phyloP scores from a whole-genome alignment of 2,888 invertebrate genomes.

The Lasioglossum zephyrum region DNA sequence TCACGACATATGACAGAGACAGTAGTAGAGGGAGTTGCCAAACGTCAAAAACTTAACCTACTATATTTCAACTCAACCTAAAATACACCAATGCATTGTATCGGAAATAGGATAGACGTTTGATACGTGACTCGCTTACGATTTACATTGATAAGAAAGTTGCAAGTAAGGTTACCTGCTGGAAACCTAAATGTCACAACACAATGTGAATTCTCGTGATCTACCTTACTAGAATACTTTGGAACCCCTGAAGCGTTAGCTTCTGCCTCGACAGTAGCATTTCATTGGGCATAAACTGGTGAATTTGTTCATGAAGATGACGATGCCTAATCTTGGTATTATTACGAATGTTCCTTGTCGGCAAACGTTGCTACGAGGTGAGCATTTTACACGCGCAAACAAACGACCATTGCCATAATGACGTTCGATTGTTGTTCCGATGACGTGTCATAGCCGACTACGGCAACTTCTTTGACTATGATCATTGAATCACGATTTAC shows the following conservation, averaged over 20 bases:
- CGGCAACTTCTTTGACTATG: not conserved
- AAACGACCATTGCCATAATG: constrained; percentile 55
- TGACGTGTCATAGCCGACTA: constrained; percentile 40
- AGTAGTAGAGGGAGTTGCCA: constrained; percentile 25
- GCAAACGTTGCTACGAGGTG: constrained; percentile 57
- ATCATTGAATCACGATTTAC: not conserved
- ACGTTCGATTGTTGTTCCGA: constrained; percentile 47
- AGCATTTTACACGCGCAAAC: constrained; percentile 59
- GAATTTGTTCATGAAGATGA: constrained; percentile 68
- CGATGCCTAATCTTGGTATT: constrained; percentile 30
- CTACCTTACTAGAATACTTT: constrained; percentile 73
- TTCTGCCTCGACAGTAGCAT: constrained; percentile 77
- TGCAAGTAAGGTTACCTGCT: not conserved
- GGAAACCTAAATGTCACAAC: not conserved
- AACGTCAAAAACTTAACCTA: constrained; percentile 33
- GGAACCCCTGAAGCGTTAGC: constrained; percentile 64
- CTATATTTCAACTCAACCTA: not conserved
- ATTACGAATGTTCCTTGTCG: constrained; percentile 22
- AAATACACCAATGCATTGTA: not conserved
- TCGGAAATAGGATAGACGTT: not conserved
- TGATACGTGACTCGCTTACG: not conserved
- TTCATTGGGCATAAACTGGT: constrained; percentile 69
- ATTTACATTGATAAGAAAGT: not conserved
- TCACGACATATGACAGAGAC: constrained; percentile 33
- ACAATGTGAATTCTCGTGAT: not conserved